These are phyloP conservation scores for Serranochromis macrocephalus DNA, from an alignment of 2,113 vertebrate genomes.

Conservation along the genomic window DNA sequence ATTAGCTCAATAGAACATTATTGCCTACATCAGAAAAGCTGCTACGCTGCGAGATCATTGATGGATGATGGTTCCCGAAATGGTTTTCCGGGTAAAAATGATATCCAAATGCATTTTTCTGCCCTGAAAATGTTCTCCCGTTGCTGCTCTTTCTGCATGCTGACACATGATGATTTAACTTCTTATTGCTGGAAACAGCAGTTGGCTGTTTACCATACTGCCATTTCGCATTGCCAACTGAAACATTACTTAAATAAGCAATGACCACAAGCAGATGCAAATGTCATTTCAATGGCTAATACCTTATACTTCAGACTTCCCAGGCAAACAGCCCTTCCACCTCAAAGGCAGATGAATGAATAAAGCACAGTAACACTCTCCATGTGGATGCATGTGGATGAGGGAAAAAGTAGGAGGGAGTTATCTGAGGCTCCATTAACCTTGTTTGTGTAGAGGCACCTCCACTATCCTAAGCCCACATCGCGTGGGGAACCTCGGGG, in stretches of 20 bases:
- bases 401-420: constrained; percentile 20
- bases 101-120: constrained; percentile 49
- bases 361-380: constrained; percentile 12
- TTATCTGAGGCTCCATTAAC: constrained; percentile 68
- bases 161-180: constrained; percentile 45
- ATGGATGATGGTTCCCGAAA: constrained; percentile 43
- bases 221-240: constrained; percentile 21
- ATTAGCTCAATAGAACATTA: constrained; percentile 54
- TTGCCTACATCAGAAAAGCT: constrained; percentile 44
- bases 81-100: constrained; percentile 45
- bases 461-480: constrained; percentile 69
- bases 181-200: constrained; percentile 27
- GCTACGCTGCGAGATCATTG: constrained; percentile 32
- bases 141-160: constrained; percentile 19
- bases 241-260: constrained; percentile 54
- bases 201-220: constrained; percentile 37
- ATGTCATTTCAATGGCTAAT: constrained; percentile 44
- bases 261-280: constrained; percentile 48
- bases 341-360: constrained; percentile 39
- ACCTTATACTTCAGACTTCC: constrained; percentile 28
- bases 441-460: constrained; percentile 69
- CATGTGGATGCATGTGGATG: constrained; percentile 23
- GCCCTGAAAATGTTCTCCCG: constrained; percentile 26
- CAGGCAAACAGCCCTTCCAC: constrained; percentile 1
- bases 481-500: constrained; percentile 57